A percentile compares a stretch with the other conserved stretches of the same genome.
phyloP scores from a whole-genome alignment of 2,888 invertebrate species.

The Lithophane ornitopus region DNA sequence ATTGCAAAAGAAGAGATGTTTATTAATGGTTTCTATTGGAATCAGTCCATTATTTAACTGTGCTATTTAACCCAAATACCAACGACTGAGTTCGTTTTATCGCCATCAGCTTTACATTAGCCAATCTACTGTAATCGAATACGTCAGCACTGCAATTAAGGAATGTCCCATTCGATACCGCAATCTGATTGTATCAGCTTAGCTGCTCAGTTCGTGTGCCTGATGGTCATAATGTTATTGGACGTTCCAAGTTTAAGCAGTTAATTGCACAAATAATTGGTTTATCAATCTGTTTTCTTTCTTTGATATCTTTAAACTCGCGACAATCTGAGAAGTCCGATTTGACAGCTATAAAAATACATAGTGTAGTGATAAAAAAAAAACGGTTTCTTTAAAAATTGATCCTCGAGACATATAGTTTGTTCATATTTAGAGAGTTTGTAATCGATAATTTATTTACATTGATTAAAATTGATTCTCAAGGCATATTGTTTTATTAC shows the following conservation, averaged over 20 bases:
- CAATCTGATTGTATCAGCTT: slow-evolving; percentile 29
- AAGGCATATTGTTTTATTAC: too few relatives aligned
- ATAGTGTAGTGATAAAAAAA: too few relatives aligned
- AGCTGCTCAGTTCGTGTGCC: slow-evolving; percentile 8
- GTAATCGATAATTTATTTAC: too few relatives aligned
- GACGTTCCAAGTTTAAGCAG: not conserved
- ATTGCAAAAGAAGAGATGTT: not conserved
- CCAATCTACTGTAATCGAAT: slow-evolving; percentile 12
- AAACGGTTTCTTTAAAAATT: too few relatives aligned
- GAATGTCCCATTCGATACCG: slow-evolving; percentile 9
- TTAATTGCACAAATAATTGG: not conserved
- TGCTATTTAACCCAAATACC: not conserved
- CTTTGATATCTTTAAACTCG: not conserved
- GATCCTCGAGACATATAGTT: too few relatives aligned
- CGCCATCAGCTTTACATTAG: not conserved
- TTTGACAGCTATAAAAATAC: too few relatives aligned
- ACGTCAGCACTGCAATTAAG: slow-evolving; percentile 22
- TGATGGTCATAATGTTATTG: slow-evolving; percentile 1
- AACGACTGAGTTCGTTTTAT: not conserved
- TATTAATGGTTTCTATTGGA: not conserved
- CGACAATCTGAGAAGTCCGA: too few relatives aligned
- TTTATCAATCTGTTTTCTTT: too few relatives aligned
- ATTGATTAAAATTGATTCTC: too few relatives aligned
- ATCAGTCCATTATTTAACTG: not conserved
- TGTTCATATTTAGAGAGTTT: too few relatives aligned